These are phyloP conservation scores for Euzophera pinguis DNA, from an alignment of 2,888 invertebrate genomes.

Conservation along the genomic window DNA sequence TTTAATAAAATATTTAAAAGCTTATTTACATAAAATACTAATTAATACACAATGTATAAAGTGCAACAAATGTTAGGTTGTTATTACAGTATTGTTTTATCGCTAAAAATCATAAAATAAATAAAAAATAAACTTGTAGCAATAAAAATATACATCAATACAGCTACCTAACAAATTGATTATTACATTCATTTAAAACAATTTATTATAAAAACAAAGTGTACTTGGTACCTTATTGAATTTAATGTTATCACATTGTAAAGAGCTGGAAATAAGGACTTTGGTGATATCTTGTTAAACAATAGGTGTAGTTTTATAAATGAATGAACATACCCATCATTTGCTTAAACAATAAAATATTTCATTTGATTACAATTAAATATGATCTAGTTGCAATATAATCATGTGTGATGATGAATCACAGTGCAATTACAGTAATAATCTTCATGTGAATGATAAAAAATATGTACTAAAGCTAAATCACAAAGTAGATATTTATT, in stretches of 20 bases:
- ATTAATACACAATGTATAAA: conserved; percentile 15
- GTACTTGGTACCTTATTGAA: neutral
- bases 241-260: neutral
- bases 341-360: no score
- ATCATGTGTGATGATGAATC: neutral
- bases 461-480: neutral
- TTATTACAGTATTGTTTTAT: neutral
- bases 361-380: no score
- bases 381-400: neutral
- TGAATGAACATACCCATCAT: neutral
- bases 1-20: conserved; percentile 19
- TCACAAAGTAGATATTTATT: neutral
- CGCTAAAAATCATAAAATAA: conserved; percentile 1
- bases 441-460: neutral
- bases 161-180: neutral
- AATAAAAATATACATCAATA: neutral
- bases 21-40: conserved; percentile 20
- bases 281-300: neutral
- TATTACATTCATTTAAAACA: neutral
- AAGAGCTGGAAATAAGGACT: neutral
- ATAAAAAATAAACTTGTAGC: neutral
- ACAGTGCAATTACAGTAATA: conserved; percentile 1
- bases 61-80: conserved; percentile 7
- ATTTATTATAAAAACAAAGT: neutral
- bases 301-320: no score